Conservation (phyloP, 2,797 vertebrate species). For the Avahi laniger region DNA sequence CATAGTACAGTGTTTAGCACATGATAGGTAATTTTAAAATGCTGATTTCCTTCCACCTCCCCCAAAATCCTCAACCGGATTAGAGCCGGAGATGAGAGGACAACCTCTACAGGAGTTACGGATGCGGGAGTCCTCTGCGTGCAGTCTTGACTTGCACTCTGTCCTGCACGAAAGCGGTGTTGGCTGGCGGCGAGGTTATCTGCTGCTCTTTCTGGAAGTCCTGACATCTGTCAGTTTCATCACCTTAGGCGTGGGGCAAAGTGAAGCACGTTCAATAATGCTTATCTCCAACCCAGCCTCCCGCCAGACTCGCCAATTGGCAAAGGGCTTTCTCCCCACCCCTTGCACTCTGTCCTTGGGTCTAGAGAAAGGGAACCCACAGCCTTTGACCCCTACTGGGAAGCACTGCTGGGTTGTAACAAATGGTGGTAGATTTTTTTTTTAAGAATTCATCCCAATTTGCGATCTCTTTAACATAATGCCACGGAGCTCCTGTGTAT, state of each 20-base stretch:
- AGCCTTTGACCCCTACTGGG: neutral
- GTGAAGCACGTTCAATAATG: neutral
- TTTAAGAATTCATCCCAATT: neutral
- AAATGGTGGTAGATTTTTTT: neutral
- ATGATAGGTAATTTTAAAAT: neutral
- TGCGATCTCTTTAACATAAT: neutral
- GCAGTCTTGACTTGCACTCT: neutral
- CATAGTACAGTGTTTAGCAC: neutral
- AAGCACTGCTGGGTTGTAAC: neutral
- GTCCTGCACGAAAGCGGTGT: neutral
- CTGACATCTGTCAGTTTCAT: constrained; percentile 42
- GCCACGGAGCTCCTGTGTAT: neutral
- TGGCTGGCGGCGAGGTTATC: neutral
- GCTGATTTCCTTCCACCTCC: neutral
- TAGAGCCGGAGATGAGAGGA: neutral
- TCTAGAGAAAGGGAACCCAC: neutral
- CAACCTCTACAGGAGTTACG: neutral
- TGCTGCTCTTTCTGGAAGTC: neutral
- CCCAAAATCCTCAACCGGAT: neutral
- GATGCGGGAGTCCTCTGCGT: neutral
- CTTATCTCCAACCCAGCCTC: constrained; percentile 31
- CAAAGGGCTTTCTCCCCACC: neutral
- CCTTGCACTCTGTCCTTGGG: constrained; percentile 8
- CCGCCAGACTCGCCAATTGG: neutral
- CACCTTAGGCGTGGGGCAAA: constrained; percentile 49